Base-by-base conservation (phyloP, 2,888 invertebrate species). In the Ophion obscuratus region DNA sequence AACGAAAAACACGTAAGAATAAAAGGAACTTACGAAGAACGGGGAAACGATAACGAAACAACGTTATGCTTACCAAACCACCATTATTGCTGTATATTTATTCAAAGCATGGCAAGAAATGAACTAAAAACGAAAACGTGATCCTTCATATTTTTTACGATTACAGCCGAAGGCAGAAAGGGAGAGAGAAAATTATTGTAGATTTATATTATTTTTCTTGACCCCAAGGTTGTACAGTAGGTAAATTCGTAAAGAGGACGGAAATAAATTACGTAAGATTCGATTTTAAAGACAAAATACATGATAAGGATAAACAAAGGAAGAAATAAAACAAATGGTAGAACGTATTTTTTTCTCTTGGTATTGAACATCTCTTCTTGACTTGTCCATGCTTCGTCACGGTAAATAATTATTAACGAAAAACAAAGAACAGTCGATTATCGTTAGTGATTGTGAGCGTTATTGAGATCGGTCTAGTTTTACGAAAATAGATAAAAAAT, bases 391-490 rank as follows among this genome's bases (percentile, higher is more conserved):
- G 31, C 27, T 70, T 68, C 53, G 44, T 68, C 59, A 27, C 68
- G 67, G 10, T 40, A 24, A 31, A 68, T 78, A 68, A 78, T 78
- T 64, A 73, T 17, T 31, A 47, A 73, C 36, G 27, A 4, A 44
- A 64, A 53, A 36, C 9, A 73, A 73, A 64, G 11, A 53, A 57
- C 20, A 27, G 81, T 81, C 74, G 67, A 83, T 86, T 83, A 75
- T 85, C 74, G 83, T 85, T 85, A 47, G 67, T 83, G 83, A 83
- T 83, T 83, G 84, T 75, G 82, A 79, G 81, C 5, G 53, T 80
- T 85, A 81, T 82, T 77, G 53, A 73, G 78, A 85, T 87, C 91
- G 91, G 90, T 91, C 91, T 91, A 91, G 90, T 91, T 91, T 90
- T 90, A 87, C 85, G 83, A 66, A 61, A 67, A 67, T 24, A 17